These are phyloP conservation scores for Lasioglossum zephyrum DNA, from an alignment of 2,888 invertebrate genomes.

Conservation along the genomic window DNA sequence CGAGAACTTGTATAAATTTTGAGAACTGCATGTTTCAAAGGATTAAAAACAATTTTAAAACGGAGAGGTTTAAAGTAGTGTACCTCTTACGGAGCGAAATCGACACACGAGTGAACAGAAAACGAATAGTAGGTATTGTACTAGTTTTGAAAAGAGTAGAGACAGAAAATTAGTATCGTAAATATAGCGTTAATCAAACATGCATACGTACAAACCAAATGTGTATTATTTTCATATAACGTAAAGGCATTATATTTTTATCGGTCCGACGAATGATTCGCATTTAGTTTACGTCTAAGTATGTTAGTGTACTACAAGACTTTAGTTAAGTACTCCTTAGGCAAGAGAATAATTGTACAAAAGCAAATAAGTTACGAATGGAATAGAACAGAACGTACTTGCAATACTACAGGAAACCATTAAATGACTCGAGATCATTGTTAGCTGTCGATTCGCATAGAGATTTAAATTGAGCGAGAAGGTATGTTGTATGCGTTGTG, in stretches of 20 bases:
- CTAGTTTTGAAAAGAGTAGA: constrained; percentile 43
- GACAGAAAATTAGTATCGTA: constrained; percentile 41
- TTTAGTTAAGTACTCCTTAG: constrained; percentile 48
- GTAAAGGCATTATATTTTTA: constrained; percentile 62
- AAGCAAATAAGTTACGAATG: constrained; percentile 40
- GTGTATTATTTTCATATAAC: constrained; percentile 66
- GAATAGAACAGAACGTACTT: constrained; percentile 22
- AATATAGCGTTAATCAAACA: constrained; percentile 65
- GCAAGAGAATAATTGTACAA: constrained; percentile 46
- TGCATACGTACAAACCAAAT: constrained; percentile 65
- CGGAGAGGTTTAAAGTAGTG: constrained; percentile 10
- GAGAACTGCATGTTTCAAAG: constrained; percentile 31
- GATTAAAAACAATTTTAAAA: constrained; percentile 25
- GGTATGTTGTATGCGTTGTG: constrained; percentile 6
- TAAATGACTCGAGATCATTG: constrained; percentile 35
- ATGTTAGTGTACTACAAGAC: constrained; percentile 31
- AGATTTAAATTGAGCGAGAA: constrained; percentile 32
- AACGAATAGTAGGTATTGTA: constrained; percentile 40
- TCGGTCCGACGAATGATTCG: constrained; percentile 49
- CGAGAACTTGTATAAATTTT: constrained; percentile 6
- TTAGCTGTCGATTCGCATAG: constrained; percentile 35
- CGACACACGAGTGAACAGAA: constrained; percentile 18
- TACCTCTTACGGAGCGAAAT: constrained; percentile 25
- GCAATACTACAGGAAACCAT: constrained; percentile 50
- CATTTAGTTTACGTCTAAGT: constrained; percentile 56